A percentile compares a stretch with the other conserved stretches of the same genome.
phyloP scores from a whole-genome alignment of 2,888 invertebrate species.

The Aphidoletes aphidimyza region DNA sequence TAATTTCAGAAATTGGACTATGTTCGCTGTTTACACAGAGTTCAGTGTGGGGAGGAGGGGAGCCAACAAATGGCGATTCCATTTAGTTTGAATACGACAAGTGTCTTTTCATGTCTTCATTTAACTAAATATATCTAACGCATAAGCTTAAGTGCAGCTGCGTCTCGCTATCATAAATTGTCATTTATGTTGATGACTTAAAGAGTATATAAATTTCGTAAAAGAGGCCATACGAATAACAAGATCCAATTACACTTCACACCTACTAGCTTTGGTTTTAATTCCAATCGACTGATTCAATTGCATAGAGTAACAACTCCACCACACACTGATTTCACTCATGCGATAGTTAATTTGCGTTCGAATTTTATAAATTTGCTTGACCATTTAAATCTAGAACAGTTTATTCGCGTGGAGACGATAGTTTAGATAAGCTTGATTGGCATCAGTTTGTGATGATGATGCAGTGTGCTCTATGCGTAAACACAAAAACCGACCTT shows the following conservation, averaged over 20 bases:
- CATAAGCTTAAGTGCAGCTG: background rate
- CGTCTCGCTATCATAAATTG: background rate
- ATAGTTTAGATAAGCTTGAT: constrained; percentile 26
- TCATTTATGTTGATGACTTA: background rate
- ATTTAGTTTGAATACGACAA: no score
- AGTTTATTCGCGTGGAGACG: background rate
- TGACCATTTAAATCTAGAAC: background rate
- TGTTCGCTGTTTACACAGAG: background rate
- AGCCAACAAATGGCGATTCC: constrained; percentile 1
- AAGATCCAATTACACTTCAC: background rate
- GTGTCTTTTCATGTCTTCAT: background rate
- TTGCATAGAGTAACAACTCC: no score
- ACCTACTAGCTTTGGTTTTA: no score
- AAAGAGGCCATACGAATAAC: background rate
- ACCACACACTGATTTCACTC: no score
- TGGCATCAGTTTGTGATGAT: background rate
- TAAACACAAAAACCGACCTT: background rate
- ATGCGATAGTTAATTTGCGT: no score
- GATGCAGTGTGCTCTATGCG: background rate
- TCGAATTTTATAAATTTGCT: background rate
- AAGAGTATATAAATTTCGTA: background rate
- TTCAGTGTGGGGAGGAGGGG: background rate
- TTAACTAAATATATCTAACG: background rate
- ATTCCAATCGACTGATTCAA: no score
- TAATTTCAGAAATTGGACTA: background rate